Evolutionary conservation across 2,888 invertebrate species (phyloP), one percentile per base, ranked within the genome.

Genomic region (Oscheius onirici): DNA sequence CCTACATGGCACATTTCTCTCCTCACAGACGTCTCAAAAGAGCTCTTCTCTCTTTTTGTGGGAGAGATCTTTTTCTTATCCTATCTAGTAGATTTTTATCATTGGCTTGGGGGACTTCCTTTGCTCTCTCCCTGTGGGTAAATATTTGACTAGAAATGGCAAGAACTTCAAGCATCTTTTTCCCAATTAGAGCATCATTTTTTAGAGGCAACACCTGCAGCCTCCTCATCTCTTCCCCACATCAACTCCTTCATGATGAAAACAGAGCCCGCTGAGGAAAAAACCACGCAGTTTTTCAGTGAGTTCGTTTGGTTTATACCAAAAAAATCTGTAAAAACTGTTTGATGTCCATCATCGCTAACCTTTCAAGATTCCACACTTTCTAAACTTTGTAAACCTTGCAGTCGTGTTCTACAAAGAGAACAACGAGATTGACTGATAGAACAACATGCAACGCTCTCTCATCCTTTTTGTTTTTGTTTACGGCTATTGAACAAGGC

Each of bases 191-290:
- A 8, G 8, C 20, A 10, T 46, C 13, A 3, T 17, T 46, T 17
- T 63, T 26, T 28, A 63, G 63, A 63, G 1, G 17, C 26, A 26
- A 22, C 46, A 17, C 49, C 15, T 1, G 24, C 13, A n/a, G 66
- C 43, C 20, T 20, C 66, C 5, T 20, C 55, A 20, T 6, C 34
- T 34, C 70, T 70, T 24, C 70, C 70, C 15, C 61, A 70, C 44
- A 70, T 70, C 15, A 54, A 70, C 20, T 70, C 70, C 63, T 41
- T 70, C 46, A 70, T 70, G 70, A 70, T 70, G 70, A 70, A 70
- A 70, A 63, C 61, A 22, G 70, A 70, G 52, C 40, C 52, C n/a
- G 61, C 26, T 2, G 61, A 63, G 22, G 70, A 70, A 2, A 41
- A 52, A 41, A 22, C 66, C 13, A 34, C 28, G 15, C n/a, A 17